A percentile compares a stretch with the other conserved stretches of the same genome.
Evolutionary conservation across 2,888 invertebrate species (phyloP).

Genomic region (Rhogogaster chlorosoma): DNA sequence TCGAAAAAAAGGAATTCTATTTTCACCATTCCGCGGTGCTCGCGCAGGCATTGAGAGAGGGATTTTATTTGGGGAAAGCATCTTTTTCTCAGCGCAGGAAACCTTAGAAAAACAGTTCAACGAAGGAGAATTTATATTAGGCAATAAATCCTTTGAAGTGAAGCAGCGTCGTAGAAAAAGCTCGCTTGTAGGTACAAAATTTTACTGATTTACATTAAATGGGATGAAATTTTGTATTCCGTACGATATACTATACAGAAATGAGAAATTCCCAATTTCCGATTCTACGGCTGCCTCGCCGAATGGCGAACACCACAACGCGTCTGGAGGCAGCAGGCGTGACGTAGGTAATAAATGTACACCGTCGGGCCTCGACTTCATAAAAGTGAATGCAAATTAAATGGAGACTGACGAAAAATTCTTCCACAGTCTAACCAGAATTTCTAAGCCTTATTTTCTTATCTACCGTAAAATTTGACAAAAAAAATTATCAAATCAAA

Average conservation of each 20-base stretch:
- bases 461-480: not conserved
- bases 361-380: constrained; percentile 6
- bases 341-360: constrained; percentile 21
- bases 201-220: constrained; percentile 42
- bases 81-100: not conserved
- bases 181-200: constrained; percentile 10
- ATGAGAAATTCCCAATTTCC: constrained; percentile 45
- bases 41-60: not conserved
- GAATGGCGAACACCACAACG: constrained; percentile 12
- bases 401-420: constrained; percentile 21
- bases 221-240: constrained; percentile 44
- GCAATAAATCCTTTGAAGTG: constrained; percentile 42
- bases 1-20: constrained; percentile 3
- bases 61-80: constrained; percentile 32
- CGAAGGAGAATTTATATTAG: constrained; percentile 33
- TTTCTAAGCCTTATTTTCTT: not conserved
- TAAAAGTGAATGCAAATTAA: constrained; percentile 39
- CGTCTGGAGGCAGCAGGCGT: not conserved
- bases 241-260: constrained; percentile 4
- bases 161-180: constrained; percentile 18
- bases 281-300: constrained; percentile 7
- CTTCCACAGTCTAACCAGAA: not conserved
- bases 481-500: not conserved
- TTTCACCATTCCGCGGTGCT: not conserved
- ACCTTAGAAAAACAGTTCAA: constrained; percentile 25